A percentile compares a stretch with the other conserved stretches of the same genome.
Evolutionary conservation across 2,113 vertebrate genomes (phyloP).

Genomic region (Falcunculus frontatus): DNA sequence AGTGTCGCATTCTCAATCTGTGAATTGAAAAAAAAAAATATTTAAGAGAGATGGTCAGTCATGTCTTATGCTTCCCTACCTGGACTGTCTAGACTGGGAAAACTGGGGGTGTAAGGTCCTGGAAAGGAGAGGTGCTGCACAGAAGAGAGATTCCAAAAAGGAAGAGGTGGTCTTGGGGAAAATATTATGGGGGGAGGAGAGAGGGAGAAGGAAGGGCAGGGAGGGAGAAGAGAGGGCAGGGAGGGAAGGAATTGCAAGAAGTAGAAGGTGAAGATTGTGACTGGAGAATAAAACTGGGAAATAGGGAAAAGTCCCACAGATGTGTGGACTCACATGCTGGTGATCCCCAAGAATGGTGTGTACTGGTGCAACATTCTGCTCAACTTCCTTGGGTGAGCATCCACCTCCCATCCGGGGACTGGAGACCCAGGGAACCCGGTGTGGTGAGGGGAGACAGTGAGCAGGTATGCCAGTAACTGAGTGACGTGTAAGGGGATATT

Average conservation of each 20-base stretch:
- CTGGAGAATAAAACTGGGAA: background rate
- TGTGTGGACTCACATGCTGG: rapidly evolving
- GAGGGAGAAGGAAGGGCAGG: background rate
- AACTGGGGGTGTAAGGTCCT: background rate
- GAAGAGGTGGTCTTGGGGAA: background rate
- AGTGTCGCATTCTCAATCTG: background rate
- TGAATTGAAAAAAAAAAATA: background rate
- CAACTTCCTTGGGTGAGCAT: background rate
- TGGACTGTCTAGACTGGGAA: background rate
- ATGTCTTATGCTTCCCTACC: background rate
- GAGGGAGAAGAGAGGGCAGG: background rate
- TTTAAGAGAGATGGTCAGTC: background rate
- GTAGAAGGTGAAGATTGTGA: background rate
- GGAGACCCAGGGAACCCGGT: rapidly evolving
- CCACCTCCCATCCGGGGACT: rapidly evolving
- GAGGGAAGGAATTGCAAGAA: background rate
- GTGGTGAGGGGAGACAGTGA: rapidly evolving
- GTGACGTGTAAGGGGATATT: background rate
- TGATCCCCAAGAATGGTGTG: rapidly evolving
- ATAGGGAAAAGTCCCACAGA: background rate
- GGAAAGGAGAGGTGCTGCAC: background rate
- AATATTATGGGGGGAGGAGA: background rate
- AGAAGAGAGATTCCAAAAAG: background rate
- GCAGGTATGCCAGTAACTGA: background rate
- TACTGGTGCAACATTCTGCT: background rate